phyloP scores from a whole-genome alignment of 1,140 invertebrate genomes.

The Coelopa frigida region DNA sequence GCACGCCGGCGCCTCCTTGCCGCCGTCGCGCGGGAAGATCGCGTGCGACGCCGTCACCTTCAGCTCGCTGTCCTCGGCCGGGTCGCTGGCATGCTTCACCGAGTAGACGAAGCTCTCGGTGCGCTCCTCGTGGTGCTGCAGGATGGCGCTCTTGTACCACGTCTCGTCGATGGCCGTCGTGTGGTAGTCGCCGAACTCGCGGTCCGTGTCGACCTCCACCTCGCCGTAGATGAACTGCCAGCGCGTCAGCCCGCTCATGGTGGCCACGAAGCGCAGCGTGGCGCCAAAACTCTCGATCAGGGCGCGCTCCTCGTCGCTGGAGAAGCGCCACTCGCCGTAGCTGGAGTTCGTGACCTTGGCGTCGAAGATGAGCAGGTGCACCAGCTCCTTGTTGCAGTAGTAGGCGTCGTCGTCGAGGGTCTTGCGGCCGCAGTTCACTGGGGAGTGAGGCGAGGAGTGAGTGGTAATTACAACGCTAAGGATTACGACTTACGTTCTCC shows the following conservation, averaged over 20 bases:
- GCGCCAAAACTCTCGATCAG: slow-evolving; percentile 59
- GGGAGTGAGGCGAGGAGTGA: slow-evolving; percentile 18
- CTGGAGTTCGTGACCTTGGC: slow-evolving; percentile 69
- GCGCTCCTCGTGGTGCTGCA: slow-evolving; percentile 67
- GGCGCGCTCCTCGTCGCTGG: slow-evolving; percentile 47
- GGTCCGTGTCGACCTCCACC: slow-evolving; percentile 45
- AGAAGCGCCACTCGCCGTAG: slow-evolving; percentile 56
- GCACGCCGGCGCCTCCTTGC: slow-evolving; percentile 72
- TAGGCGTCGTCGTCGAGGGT: slow-evolving; percentile 61
- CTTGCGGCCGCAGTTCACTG: slow-evolving; percentile 55
- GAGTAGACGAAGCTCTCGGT: slow-evolving; percentile 68
- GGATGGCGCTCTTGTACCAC: slow-evolving; percentile 86
- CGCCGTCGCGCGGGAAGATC: slow-evolving; percentile 72
- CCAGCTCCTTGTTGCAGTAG: slow-evolving; percentile 77
- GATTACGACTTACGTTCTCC: background rate
- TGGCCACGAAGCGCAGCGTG: slow-evolving; percentile 73
- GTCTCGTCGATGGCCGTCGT: slow-evolving; percentile 78
- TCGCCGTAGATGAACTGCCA: slow-evolving; percentile 67
- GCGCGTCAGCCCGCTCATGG: slow-evolving; percentile 78
- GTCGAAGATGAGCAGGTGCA: slow-evolving; percentile 80
- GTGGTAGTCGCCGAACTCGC: slow-evolving; percentile 71
- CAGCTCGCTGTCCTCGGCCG: slow-evolving; percentile 50
- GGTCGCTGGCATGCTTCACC: slow-evolving; percentile 63
- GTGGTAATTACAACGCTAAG: slow-evolving; percentile 3
- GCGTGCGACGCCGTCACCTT: slow-evolving; percentile 75